Evolutionary conservation across 1,140 invertebrate genomes (phyloP), one percentile per base, ranked within the genome.

Genomic region (Maniola jurtina): DNA sequence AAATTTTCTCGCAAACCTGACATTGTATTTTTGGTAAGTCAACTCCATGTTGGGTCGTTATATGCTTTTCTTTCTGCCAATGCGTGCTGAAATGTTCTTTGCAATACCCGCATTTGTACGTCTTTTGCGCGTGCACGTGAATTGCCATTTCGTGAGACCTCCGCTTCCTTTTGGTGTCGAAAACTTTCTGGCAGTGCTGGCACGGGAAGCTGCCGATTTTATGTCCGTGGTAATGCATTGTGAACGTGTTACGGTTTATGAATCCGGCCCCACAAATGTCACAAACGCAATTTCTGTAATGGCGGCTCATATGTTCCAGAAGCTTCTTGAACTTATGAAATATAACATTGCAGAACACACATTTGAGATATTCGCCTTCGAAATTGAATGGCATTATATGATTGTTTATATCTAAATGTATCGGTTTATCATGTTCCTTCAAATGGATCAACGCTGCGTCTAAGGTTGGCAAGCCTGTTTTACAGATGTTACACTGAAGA

Each of bases 261-360:
- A 77, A 84, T 5, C 79, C 75, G 2, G 68, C 40, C 8, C 74
- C 72, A 40, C 83, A 85, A 1, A 71, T 64, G 0, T 80, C 68
- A 14, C 83, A 85, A 0, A 85, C 47, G 36, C 72, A 81, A 62
- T 81, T 81, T 9, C 61, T 64, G 36, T 75, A 81, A 70, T 83
- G 81, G 0, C 64, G 42, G 13, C 73, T 79, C 70, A 81, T 80
- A 58, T 83, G 83, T 35, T 73, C 67, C 3, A 73, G 56, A 0
- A 85, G 47, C 0, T 58, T n/a, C 55, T 70, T 74, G 54, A 77
- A 82, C 5, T 75, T 73, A 38, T 66, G 55, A 52, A 71, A 81
- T 0, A 56, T 14, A 8, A 64, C 40, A 2, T 35, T 9, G 16
- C 76, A 81, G 1, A 59, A n/a, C 6, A 42, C 54, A 59, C 74